Evolutionary conservation across 2,888 invertebrate species (phyloP), one percentile per base, ranked within the genome.

Genomic region (Mythimna pallens): DNA sequence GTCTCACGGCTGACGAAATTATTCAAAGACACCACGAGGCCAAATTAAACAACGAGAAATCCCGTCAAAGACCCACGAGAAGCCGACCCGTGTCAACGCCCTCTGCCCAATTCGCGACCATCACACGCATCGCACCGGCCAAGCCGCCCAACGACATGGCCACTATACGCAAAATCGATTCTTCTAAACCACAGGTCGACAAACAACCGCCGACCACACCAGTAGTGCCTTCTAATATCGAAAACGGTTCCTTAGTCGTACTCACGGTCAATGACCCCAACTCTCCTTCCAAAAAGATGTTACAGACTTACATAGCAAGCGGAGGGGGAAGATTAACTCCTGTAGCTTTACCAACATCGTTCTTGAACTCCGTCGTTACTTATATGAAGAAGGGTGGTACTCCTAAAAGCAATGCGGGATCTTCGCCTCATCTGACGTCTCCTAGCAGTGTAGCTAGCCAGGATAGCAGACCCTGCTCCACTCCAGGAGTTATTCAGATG

Each of bases 301-400:
- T 96, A 1, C 96, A 96, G 69, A 96, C 96, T 0, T 96, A 96
- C 76, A 93, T 96, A 66, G 93, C 95, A 0, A 89, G 92, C 6
- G 93, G 91, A 0, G 90, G 89, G 0, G 95, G 95, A 0, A 88
- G 90, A 66, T 78, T 96, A 6, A 92, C 93, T 0, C 95, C 96
- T 0, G 91, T 96, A 0, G 92, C 93, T 7, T 88, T 96, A 12
- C 94, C 95, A 0, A 79, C 94, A 0, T 90, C 88, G 0, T 89
- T 95, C 43, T 81, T 96, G 10, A 94, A 91, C 85, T 94, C 94
- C 0, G 94, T 96, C 0, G 93, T 95, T 0, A 93, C 93, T 43
- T 95, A 94, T 71, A 94, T 96, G 92, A 94, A 94, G 84, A 94
- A 93, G 62, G 92, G 92, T 0, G 92, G 92, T 2, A 92, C 93